Evolutionary conservation across 1,140 invertebrate genomes (phyloP), one percentile per base, ranked within the genome.

Genomic region (Dreissena rostriformis): DNA sequence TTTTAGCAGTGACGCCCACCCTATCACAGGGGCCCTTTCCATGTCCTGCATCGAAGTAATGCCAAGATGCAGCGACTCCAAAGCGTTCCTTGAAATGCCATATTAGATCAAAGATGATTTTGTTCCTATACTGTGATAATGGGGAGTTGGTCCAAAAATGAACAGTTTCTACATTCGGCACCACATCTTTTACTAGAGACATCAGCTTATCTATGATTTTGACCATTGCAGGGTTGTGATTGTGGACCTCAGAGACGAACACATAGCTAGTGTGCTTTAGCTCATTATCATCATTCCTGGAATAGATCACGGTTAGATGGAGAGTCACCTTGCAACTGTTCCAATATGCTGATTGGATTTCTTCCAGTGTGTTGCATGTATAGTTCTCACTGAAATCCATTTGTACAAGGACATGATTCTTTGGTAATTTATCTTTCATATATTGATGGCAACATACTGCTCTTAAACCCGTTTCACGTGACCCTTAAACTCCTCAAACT

Each of bases 91-190:
- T 26, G 57, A 75, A 76, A 15, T 63, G 0, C 17, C 61, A 26
- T 17, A 87, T 57, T 15, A 74, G 26, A 39, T 67, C n/a, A 26
- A 85, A 82, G 1, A 81, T 77, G 15, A 51, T 70, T 52, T 53
- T 63, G 24, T 86, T 86, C 17, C 79, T 19, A 39, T 87, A 85
- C 66, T 87, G 84, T 11, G 86, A 85, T 5, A 73, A 70, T 12
- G 80, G 84, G 22, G 67, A 49, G 53, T 86, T 73, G 26, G 79
- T 83, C 84, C 80, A 86, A n/a, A 86, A 86, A 61, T 87, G 86
- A 49, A 86, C n/a, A n/a, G n/a, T n/a, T n/a, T n/a, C n/a, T n/a
- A n/a, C n/a, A n/a, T n/a, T n/a, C n/a, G n/a, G n/a, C 53, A 57
- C 26, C 12, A 65, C 12, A 17, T 22, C 26, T 49, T 66, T 63